Base-by-base conservation (phyloP, 2,113 vertebrate species). In the Otolemur garnettii region DNA sequence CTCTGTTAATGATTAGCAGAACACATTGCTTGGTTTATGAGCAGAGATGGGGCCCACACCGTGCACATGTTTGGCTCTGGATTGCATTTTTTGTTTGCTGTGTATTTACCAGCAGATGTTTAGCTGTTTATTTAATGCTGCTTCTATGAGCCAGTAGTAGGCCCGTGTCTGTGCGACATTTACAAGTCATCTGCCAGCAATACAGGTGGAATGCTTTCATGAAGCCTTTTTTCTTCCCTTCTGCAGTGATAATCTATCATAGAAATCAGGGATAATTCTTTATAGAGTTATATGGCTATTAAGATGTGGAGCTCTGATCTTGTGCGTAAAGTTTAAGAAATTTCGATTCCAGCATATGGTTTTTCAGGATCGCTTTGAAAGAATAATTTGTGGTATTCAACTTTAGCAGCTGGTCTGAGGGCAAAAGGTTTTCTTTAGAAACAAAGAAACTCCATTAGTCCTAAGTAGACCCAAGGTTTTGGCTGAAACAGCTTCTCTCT, bases 91-190 rank as follows among this genome's bases (percentile, higher is more conserved):
- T 99, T 99, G 98, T 99, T 99, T 99, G 98, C 98, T 99, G 98
- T 98, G 98, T 99, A 98, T 99, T 99, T 99, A 99, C 98, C 98
- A 99, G 98, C 99, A 99, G 99, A 99, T 99, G 99, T 99, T 99
- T 98, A 95, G 96, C 96, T 98, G 78, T 98, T 98, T 98, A 98
- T 98, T 98, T 98, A 98, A 98, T 98, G 98, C 97, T 96, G 95
- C 97, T 98, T 98, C 98, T 97, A 98, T 96, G 98, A 98, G 98
- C 98, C 97, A 98, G 98, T 98, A 98, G 98, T 99, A 98, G 97
- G 97, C 93, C 98, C 95, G 64, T 98, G 98, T 97, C 98, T 98
- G 98, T 97, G 97, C 0, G 96, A 98, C 98, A 98, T 98, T 99
- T 98, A 98, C 97, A 98, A 98, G 98, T 98, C 98, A 98, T 99